A percentile compares a stretch with the other conserved stretches of the same genome.
phyloP scores from a whole-genome alignment of 2,113 vertebrate species.

The Brachyistius frenatus region DNA sequence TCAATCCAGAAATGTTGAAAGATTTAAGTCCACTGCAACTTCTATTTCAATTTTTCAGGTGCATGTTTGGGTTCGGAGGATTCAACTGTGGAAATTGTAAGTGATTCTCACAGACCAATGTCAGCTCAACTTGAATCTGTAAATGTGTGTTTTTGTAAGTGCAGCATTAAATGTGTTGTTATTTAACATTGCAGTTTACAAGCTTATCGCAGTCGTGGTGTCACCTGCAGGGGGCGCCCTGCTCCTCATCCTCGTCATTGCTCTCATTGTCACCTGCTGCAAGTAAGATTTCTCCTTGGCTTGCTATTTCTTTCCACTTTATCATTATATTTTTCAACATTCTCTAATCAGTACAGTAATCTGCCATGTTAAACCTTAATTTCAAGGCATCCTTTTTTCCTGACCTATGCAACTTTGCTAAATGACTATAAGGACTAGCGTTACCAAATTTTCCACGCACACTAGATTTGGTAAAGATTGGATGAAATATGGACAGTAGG shows the following conservation, averaged over 20 bases:
- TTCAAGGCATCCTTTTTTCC: too few species aligned
- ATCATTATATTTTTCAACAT: too few species aligned
- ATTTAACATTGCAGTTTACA: constrained; percentile 87
- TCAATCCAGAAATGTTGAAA: not conserved
- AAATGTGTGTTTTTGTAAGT: not conserved
- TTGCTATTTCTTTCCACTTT: too few species aligned
- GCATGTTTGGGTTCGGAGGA: constrained; percentile 95
- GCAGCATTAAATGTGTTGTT: not conserved
- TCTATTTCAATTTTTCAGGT: constrained; percentile 83
- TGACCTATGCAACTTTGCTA: too few species aligned
- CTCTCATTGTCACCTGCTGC: constrained; percentile 94
- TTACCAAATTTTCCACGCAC: too few species aligned
- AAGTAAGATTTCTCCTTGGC: constrained; percentile 82
- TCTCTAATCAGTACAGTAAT: too few species aligned
- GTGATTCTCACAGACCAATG: constrained; percentile 56
- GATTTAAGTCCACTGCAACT: not conserved
- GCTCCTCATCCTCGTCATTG: constrained; percentile 90
- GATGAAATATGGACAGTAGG: too few species aligned
- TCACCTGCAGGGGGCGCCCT: constrained; percentile 92
- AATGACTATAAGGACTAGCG: too few species aligned
- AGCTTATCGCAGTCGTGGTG: constrained; percentile 95
- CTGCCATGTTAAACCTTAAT: too few species aligned
- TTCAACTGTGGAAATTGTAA: constrained; percentile 98
- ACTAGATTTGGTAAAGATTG: too few species aligned
- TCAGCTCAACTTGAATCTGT: too few species aligned